Conservation (phyloP, 53 echinoderm and acorn worm genomes). For the Pentamera pediparva region DNA sequence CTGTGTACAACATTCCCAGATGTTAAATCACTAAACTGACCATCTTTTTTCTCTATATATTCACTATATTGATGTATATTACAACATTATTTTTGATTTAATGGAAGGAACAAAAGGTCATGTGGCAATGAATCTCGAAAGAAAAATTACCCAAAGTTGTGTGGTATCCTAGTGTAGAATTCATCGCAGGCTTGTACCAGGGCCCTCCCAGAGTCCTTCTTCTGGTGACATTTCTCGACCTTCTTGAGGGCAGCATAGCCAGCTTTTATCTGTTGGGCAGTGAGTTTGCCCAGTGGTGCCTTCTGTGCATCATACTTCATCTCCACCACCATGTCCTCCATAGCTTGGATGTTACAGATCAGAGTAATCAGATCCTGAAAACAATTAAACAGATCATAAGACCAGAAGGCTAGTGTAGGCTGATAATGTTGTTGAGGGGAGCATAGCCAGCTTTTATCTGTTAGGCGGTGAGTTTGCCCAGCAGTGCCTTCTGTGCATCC, state of each 20-base stretch:
- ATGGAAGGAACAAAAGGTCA: too few species aligned
- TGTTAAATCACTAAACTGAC: too few species aligned
- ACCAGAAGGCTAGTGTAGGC: too few species aligned
- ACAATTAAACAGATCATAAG: not conserved
- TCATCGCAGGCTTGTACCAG: conserved; percentile 93
- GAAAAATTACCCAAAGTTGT: conserved; percentile 82
- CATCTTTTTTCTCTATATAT: too few species aligned
- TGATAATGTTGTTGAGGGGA: conserved; percentile 57
- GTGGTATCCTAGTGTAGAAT: conserved; percentile 94
- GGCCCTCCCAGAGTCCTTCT: conserved; percentile 53
- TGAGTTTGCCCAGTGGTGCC: conserved; percentile 94
- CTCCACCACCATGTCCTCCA: conserved; percentile 95
- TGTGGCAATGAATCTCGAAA: too few species aligned
- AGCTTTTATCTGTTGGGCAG: conserved; percentile 80
- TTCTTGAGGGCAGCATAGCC: conserved; percentile 84
- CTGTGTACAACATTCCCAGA: too few species aligned
- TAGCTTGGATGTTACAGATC: conserved; percentile 89
- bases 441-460: conserved; percentile 91
- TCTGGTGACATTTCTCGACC: conserved; percentile 76
- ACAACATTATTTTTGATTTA: too few species aligned
- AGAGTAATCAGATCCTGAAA: conserved; percentile 67
- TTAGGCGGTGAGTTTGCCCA: conserved; percentile 84
- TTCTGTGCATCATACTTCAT: conserved; percentile 99
- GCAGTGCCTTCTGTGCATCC: conserved; percentile 91
- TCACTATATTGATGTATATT: too few species aligned